These are phyloP conservation scores for Cheilosia vulpina DNA, from an alignment of 2,888 invertebrate genomes.

Conservation along the genomic window DNA sequence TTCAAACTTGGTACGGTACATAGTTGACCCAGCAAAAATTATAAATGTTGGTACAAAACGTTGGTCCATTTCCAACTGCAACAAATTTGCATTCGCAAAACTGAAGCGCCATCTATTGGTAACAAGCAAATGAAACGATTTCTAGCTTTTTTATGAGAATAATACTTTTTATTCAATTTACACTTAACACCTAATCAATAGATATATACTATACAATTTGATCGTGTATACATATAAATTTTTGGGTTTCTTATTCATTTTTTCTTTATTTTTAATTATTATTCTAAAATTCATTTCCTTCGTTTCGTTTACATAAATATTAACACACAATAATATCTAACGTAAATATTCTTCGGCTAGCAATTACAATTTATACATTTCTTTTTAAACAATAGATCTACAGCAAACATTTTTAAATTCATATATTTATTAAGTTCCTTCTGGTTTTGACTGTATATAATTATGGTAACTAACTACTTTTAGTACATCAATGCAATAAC, in stretches of 20 bases:
- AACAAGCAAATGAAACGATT: background rate
- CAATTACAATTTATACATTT: conserved; percentile 59
- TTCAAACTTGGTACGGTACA: too few relatives aligned
- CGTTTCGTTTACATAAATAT: conserved; percentile 53
- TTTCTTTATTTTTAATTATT: conserved; percentile 22
- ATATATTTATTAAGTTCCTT: conserved; percentile 38
- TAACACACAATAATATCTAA: conserved; percentile 66
- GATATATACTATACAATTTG: conserved; percentile 68
- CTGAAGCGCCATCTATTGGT: background rate
- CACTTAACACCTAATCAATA: conserved; percentile 74
- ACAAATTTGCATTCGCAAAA: background rate
- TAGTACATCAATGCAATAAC: conserved; percentile 66
- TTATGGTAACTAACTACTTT: conserved; percentile 64
- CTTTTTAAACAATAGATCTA: conserved; percentile 58
- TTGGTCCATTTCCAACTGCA: background rate
- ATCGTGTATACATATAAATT: conserved; percentile 71
- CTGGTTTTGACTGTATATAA: conserved; percentile 4
- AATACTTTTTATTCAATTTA: conserved; percentile 69
- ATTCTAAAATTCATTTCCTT: conserved; percentile 70
- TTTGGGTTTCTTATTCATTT: background rate
- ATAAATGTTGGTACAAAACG: too few relatives aligned
- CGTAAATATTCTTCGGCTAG: conserved; percentile 59
- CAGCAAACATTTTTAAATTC: conserved; percentile 43
- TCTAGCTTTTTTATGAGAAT: conserved; percentile 67
- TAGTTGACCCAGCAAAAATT: too few relatives aligned